These are phyloP conservation scores for Arctocebus calabarensis DNA, from an alignment of 2,797 vertebrate genomes.

Conservation along the genomic window DNA sequence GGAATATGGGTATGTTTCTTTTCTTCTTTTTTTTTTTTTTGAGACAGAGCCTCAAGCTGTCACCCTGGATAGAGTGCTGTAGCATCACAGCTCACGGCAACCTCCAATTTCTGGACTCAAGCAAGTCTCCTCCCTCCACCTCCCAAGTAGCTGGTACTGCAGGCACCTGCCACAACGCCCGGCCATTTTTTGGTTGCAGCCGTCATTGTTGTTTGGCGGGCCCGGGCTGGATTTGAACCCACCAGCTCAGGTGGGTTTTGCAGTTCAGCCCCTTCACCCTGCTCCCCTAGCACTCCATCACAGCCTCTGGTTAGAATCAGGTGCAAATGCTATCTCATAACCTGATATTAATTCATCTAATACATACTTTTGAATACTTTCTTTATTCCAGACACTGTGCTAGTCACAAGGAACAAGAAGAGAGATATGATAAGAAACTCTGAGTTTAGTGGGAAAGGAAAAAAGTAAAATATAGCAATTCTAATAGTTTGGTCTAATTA, in stretches of 20 bases:
- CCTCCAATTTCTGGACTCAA: too few species aligned
- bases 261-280: neutral
- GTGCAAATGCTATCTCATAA: neutral
- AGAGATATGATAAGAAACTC: neutral
- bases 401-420: neutral
- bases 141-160: too few species aligned
- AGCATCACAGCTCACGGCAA: too few species aligned
- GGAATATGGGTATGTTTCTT: neutral
- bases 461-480: neutral
- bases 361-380: neutral
- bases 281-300: neutral
- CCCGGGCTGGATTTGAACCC: too few species aligned
- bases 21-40: too few species aligned
- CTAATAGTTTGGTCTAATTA: neutral
- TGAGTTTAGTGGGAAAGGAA: neutral
- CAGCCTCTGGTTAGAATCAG: neutral
- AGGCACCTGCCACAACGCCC: too few species aligned
- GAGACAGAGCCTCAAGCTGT: too few species aligned
- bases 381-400: neutral
- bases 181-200: too few species aligned
- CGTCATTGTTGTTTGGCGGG: too few species aligned
- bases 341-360: neutral
- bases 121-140: too few species aligned
- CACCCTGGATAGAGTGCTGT: too few species aligned
- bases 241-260: too few species aligned